Base-by-base conservation (phyloP, 1,140 invertebrate species). In the Globodera rostochiensis region DNA sequence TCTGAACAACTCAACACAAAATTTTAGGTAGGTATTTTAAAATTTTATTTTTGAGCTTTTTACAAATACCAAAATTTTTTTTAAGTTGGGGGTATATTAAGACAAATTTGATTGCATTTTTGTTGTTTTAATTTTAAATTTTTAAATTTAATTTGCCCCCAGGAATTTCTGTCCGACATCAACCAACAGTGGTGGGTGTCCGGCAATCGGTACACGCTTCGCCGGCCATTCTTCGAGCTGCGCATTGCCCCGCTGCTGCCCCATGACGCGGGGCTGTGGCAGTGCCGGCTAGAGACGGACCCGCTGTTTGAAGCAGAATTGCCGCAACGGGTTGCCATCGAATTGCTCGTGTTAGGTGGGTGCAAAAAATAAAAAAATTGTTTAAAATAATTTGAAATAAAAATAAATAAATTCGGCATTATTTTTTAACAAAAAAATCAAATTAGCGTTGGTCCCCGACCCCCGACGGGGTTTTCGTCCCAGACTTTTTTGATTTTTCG, bases 121-220 rank as follows among this genome's bases (percentile, higher is more conserved):
- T 2, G 36, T 36, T 36, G 36, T 3, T 36, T 36, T 36, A 36
- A 36, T 36, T 36, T 36, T 36, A 36, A 36, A 36, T 53, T 53
- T 19, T 7, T 64, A 64, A 19, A 0, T 19, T 64, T 13, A 25
- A 15, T 11, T 7, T 80, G 19, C 21, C 84, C 86, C 4, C 77
- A 85, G 84, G 82, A 86, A 50, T 67, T 74, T 13, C 45, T 49
- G 13, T 64, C 79, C 36, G 85, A 87, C 76, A 75, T 83, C 21
- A 82, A 77, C 25, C 64, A 82, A 49, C 87, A 89, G 76, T 90
- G 89, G 85, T 89, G 88, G 88, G 87, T 90, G 21, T 76, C 88
- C 49, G 83, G 85, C n/a, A 77, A 66, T 11, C 69, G 89, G 6
- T 89, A 81, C 67, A 66, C 84, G 77, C 81, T 89, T 13, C 73